A percentile compares a stretch with the other conserved stretches of the same genome.
These are phyloP conservation scores for Sakesphorus luctuosus DNA, from an alignment of 2,113 vertebrate genomes.

Conservation along the genomic window DNA sequence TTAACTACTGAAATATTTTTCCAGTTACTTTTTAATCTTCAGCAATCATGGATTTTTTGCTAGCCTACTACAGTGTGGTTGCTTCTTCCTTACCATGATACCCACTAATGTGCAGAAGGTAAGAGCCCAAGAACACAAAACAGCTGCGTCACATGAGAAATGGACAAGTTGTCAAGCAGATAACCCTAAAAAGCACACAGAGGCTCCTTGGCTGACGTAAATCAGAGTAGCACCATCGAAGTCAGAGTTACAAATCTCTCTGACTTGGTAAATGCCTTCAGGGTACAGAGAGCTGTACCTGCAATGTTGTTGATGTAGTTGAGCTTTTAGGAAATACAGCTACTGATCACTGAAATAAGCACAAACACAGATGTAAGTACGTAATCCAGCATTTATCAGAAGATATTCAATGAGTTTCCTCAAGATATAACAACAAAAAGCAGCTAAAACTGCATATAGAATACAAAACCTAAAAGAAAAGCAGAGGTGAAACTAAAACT, in stretches of 20 bases:
- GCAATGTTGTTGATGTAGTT: neutral
- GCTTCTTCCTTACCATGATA: conserved; percentile 34
- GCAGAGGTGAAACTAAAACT: neutral
- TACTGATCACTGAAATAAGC: conserved; percentile 10
- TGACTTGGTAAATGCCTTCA: neutral
- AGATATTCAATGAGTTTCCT: neutral
- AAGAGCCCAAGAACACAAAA: conserved; percentile 21
- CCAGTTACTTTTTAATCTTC: conserved; percentile 9
- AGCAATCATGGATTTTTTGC: neutral
- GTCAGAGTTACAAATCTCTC: neutral
- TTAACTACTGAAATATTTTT: neutral
- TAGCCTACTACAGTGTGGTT: neutral
- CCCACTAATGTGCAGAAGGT: neutral
- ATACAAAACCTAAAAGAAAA: neutral
- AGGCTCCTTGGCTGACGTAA: neutral
- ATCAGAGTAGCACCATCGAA: neutral
- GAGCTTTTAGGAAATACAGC: neutral
- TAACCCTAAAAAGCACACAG: neutral
- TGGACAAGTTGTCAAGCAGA: conserved; percentile 17
- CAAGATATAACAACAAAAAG: neutral
- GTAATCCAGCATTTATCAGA: conserved; percentile 8
- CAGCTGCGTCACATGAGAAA: neutral
- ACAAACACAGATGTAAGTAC: neutral
- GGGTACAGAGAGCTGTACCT: neutral
- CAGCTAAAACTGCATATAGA: neutral